A percentile compares a stretch with the other conserved stretches of the same genome.
Evolutionary conservation across 2,888 invertebrate genomes (phyloP).

Genomic region (Andrena bucephala): DNA sequence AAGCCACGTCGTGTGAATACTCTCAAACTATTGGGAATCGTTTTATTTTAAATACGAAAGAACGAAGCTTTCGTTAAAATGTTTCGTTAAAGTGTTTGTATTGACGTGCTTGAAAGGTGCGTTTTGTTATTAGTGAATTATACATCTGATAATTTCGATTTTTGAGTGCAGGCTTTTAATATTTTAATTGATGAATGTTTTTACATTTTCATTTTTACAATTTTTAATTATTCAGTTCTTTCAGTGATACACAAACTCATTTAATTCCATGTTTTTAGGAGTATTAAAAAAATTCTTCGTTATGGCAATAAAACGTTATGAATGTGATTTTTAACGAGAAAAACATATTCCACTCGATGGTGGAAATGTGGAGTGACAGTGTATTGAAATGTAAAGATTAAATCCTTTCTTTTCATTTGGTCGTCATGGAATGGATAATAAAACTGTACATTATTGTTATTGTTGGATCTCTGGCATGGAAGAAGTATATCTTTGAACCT

Average conservation of each 20-base stretch:
- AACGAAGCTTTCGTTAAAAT: neutral
- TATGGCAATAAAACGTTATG: too few species aligned
- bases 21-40: neutral
- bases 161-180: neutral
- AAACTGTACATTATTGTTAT: neutral
- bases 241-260: too few species aligned
- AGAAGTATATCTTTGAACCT: too few species aligned
- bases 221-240: too few species aligned
- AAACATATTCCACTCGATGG: neutral
- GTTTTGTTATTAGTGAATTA: neutral
- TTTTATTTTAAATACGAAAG: neutral
- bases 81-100: neutral
- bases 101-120: slow-evolving; percentile 1
- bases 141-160: neutral
- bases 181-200: too few species aligned
- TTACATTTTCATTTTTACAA: too few species aligned
- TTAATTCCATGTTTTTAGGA: too few species aligned
- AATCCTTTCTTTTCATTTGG: too few species aligned
- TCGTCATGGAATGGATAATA: neutral
- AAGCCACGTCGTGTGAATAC: neutral
- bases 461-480: neutral
- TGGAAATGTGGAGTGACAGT: too few species aligned
- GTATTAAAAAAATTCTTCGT: too few species aligned
- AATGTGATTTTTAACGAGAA: too few species aligned
- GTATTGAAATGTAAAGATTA: too few species aligned